Evolutionary conservation across 2,797 vertebrate genomes (phyloP).

Genomic region (Serranus cabrilla): DNA sequence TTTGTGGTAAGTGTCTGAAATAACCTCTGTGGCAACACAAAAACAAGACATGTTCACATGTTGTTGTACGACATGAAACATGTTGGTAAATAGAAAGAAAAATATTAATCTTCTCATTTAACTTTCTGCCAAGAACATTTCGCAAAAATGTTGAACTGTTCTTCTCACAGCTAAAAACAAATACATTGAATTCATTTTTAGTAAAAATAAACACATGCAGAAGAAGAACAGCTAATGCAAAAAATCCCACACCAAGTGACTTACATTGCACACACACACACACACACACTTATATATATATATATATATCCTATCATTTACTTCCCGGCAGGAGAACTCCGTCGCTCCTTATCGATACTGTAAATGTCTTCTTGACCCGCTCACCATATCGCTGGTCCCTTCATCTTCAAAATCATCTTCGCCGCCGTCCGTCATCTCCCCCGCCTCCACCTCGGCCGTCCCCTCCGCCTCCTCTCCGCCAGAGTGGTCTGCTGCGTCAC

Average conservation of each 20-base stretch:
- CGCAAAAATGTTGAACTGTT: not conserved
- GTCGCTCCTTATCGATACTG: constrained; percentile 23
- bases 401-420: constrained; percentile 96
- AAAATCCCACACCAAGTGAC: not conserved
- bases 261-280: not conserved
- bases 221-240: not conserved
- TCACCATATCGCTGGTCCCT: constrained; percentile 92
- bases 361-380: constrained; percentile 39
- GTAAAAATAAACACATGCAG: not conserved
- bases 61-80: too few species aligned
- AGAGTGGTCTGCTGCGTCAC: constrained; percentile 89
- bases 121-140: not conserved
- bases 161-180: not conserved
- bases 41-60: too few species aligned
- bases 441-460: constrained; percentile 90
- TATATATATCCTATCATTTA: not conserved
- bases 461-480: constrained; percentile 89
- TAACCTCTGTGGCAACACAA: too few species aligned
- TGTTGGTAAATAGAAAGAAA: too few species aligned
- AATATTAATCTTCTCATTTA: too few species aligned
- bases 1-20: too few species aligned
- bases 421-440: constrained; percentile 93
- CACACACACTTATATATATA: not conserved
- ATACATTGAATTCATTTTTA: too few species aligned
- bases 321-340: not conserved